Percentiles rank a stretch among this genome's conserved stretches.
Evolutionary conservation across 2,888 invertebrate species (phyloP).

Genomic region (Ceramica pisi): DNA sequence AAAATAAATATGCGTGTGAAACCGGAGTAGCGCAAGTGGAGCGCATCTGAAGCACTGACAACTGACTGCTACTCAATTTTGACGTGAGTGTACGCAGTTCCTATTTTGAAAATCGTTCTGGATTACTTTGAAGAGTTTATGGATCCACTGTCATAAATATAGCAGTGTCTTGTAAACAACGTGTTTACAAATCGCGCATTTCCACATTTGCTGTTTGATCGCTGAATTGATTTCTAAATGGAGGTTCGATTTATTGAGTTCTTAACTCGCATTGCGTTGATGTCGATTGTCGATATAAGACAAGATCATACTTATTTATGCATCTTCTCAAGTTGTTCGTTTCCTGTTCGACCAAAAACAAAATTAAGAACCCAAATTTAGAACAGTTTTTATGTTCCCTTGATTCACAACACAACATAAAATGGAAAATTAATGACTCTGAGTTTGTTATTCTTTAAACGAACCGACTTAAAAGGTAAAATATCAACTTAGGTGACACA

Average conservation of each 20-base stretch:
- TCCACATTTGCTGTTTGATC: not conserved
- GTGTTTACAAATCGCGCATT: constrained; percentile 19
- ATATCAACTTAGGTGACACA: constrained; percentile 37
- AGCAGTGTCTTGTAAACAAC: constrained; percentile 25
- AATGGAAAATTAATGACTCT: constrained; percentile 33
- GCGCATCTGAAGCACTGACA: constrained; percentile 68
- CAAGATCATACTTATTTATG: not conserved
- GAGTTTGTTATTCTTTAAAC: constrained; percentile 44
- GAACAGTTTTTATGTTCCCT: constrained; percentile 17
- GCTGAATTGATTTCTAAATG: not conserved
- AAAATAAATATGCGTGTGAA: constrained; percentile 72
- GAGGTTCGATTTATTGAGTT: not conserved
- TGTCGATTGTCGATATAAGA: too few species aligned
- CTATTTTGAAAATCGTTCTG: constrained; percentile 45
- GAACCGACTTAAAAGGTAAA: constrained; percentile 44
- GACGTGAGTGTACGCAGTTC: constrained; percentile 41
- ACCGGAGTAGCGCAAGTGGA: constrained; percentile 70
- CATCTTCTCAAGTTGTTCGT: not conserved
- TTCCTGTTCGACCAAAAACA: not conserved
- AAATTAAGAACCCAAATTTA: constrained; percentile 12
- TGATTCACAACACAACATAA: constrained; percentile 38
- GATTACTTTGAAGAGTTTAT: constrained; percentile 29
- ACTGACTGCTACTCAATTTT: constrained; percentile 44
- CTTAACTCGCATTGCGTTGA: not conserved
- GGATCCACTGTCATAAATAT: constrained; percentile 16